Evolutionary conservation across 2,113 vertebrate genomes (phyloP).

Genomic region (Dipodomys spectabilis): DNA sequence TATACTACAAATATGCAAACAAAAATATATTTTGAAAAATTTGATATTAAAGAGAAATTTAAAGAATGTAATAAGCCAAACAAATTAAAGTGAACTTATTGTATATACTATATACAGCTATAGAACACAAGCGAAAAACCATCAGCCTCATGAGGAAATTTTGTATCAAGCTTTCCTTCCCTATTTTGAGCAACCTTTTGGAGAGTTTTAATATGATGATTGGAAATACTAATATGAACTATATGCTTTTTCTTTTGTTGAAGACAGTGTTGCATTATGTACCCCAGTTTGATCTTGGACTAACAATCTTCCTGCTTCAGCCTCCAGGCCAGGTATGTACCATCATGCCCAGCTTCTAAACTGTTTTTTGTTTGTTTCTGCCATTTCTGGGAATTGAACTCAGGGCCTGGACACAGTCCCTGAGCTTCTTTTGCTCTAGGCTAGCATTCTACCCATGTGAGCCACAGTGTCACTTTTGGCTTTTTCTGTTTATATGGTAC

Average conservation of each 20-base stretch:
- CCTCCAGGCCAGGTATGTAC: no score
- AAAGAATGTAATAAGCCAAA: background rate
- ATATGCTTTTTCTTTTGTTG: constrained; percentile 61
- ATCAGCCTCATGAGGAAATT: constrained; percentile 4
- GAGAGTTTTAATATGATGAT: constrained; percentile 39
- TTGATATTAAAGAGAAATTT: background rate
- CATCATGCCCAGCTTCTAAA: no score
- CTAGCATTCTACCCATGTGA: no score
- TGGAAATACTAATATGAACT: constrained; percentile 75
- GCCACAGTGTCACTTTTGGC: no score
- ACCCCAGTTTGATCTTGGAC: no score
- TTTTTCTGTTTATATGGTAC: no score
- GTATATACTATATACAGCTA: constrained; percentile 72
- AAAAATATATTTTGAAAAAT: background rate
- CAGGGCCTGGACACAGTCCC: no score
- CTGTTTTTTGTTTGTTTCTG: no score
- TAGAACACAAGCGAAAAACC: constrained; percentile 70
- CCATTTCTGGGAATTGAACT: no score
- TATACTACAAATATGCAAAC: background rate
- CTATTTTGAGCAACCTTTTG: constrained; percentile 75
- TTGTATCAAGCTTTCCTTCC: constrained; percentile 77
- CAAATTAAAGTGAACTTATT: constrained; percentile 69
- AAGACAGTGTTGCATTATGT: no score
- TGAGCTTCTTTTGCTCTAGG: no score
- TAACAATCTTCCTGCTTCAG: no score